Base-by-base conservation (phyloP, 2,888 invertebrate species). In the Euclidia mi region DNA sequence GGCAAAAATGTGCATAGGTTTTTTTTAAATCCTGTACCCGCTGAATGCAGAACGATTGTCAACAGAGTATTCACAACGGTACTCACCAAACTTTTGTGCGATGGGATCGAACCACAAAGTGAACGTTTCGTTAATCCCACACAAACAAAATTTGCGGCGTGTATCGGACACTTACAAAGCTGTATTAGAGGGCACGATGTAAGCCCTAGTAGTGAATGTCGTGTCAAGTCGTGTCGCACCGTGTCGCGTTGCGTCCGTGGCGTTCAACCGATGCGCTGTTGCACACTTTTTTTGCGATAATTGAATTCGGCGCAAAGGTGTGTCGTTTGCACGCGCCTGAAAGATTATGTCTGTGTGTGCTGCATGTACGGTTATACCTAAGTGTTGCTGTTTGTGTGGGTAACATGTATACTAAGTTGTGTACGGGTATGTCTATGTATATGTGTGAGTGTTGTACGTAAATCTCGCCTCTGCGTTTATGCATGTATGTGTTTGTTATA, bases 241-340 rank as follows among this genome's bases (percentile, higher is more conserved):
- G 44, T 37, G 31, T 20, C 31, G 43, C 3, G 43, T n/a, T 25
- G 28, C 11, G 29, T 17, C 31, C 3, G 43, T n/a, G 14, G 28
- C 11, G 29, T 17, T 35, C 37, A 17, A 10, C 37, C 25, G 15
- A 9, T 4, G 11, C 10, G 35, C 12, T 6, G 14, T 1, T 18
- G 32, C 31, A 44, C 47, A 52, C 52, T 67, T 67, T 67, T 65
- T 67, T 43, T 47, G 34, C 34, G 47, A 40, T 67, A 70, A 67
- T 67, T 65, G 71, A 65, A 70, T 67, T 52, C 56, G 51, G 51
- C 70, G 59, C 60, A 67, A 70, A 56, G 60, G 65, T 56, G 46
- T 60, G 65, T 60, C 52, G 60, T 56, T 49, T 40, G 55, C 43
- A 40, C 50, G 44, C 59, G 70, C 50, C 50, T 20, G n/a, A n/a